Percentiles rank a stretch among this genome's conserved stretches.
Conservation (phyloP, 2,888 invertebrate species). For the Leptopilina myrica region DNA sequence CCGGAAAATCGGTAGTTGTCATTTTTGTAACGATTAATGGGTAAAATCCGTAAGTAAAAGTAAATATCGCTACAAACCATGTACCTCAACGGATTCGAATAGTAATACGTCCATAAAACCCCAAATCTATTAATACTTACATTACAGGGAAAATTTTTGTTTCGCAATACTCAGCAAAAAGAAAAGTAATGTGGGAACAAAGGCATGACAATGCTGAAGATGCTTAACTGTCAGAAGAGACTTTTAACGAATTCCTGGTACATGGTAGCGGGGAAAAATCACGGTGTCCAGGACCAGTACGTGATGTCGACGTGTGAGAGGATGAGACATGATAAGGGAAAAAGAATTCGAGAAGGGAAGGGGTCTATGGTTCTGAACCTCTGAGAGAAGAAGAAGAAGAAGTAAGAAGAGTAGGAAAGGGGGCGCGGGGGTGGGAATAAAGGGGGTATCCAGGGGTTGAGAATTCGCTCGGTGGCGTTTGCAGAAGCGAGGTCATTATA, state of each 20-base stretch:
- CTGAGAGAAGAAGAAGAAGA: not conserved
- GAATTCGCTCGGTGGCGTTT: constrained; percentile 65
- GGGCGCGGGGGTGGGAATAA: constrained; percentile 52
- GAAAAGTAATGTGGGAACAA: constrained; percentile 3
- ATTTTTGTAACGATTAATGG: too few species aligned
- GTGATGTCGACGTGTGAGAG: constrained; percentile 55
- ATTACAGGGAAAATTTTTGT: not conserved
- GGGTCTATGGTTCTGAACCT: not conserved
- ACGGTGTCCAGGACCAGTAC: constrained; percentile 58
- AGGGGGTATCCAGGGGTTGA: constrained; percentile 43
- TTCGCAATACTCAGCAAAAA: not conserved
- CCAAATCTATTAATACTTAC: not conserved
- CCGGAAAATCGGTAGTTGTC: too few species aligned
- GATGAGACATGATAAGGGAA: constrained; percentile 34
- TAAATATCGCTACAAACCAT: too few species aligned
- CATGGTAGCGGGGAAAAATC: constrained; percentile 59
- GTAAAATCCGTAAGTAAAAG: too few species aligned
- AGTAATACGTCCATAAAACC: too few species aligned
- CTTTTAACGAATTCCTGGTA: constrained; percentile 44
- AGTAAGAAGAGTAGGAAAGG: constrained; percentile 27
- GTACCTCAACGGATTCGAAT: too few species aligned
- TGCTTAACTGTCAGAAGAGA: constrained; percentile 39
- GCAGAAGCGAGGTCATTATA: constrained; percentile 73
- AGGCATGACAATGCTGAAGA: constrained; percentile 36
- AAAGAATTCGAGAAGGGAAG: constrained; percentile 4